Conservation (phyloP, 2,888 invertebrate species). For the Axea sp. region DNA sequence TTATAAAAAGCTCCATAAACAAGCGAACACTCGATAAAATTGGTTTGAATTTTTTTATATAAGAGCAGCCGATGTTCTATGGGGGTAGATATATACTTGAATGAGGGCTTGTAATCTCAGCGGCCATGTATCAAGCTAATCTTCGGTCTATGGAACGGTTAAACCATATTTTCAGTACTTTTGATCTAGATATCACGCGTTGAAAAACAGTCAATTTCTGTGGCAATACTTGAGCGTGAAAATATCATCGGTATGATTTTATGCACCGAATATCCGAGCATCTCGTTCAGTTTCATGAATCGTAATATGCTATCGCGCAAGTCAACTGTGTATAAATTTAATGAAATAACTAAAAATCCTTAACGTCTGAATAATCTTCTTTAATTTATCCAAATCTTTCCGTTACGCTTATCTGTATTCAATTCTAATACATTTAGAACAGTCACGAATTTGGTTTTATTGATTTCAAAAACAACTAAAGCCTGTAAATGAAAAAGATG, state of each 20-base stretch:
- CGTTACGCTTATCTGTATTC: too few species aligned
- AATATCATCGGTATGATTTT: slow-evolving; percentile 46
- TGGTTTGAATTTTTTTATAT: slow-evolving; percentile 51
- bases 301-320: too few species aligned
- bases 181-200: slow-evolving; percentile 61
- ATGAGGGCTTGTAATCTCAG: slow-evolving; percentile 68
- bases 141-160: slow-evolving; percentile 65
- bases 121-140: slow-evolving; percentile 73
- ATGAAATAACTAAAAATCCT: too few species aligned
- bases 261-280: slow-evolving; percentile 32
- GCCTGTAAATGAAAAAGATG: too few species aligned
- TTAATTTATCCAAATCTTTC: too few species aligned
- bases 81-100: slow-evolving; percentile 65
- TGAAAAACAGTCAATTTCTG: slow-evolving; percentile 59
- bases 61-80: slow-evolving; percentile 43
- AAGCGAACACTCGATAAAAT: slow-evolving; percentile 42
- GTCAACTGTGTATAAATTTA: slow-evolving; percentile 8
- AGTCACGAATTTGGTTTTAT: too few species aligned
- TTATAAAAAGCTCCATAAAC: slow-evolving; percentile 42
- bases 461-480: too few species aligned
- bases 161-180: slow-evolving; percentile 65
- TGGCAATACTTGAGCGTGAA: slow-evolving; percentile 49
- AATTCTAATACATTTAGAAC: too few species aligned
- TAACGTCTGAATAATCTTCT: too few species aligned
- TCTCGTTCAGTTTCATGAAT: slow-evolving; percentile 11